Base-by-base conservation (phyloP, 1,140 invertebrate species). In the Temnothorax curvispinosus region DNA sequence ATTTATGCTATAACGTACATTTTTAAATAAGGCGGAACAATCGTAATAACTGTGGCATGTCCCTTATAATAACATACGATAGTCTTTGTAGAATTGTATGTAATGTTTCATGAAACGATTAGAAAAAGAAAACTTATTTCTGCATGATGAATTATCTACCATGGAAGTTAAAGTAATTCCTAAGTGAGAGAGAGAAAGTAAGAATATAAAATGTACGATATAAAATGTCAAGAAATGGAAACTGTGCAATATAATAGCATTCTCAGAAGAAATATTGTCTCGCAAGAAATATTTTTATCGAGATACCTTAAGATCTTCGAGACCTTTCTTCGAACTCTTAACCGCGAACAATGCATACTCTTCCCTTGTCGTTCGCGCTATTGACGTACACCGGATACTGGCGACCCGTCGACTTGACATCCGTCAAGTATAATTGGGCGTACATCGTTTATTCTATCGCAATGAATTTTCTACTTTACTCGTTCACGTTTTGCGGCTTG, bases 321-420 rank as follows among this genome's bases (percentile, higher is more conserved):
- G 11, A 21, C 32, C n/a, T 65, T 47, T 3, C 27, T 65, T 47
- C 15, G 32, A 11, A 65, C 21, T 35, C 58, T 56, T 47, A 58
- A 72, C 35, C 27, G 18, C 58, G 6, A 41, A 85, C 18, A 0
- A 89, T 91, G 90, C 85, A 82, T 0, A 91, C 21, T n/a, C 64
- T 88, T 54, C 32, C 90, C 38, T 44, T 91, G 9, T 88, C 86
- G 0, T 89, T 91, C 5, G 38, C 44, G 9, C 15, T 91, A 1
- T 74, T 89, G 13, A 89, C 85, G 0, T 88, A 15, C 27, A 35
- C 47, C 27, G 90, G 90, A 4, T 87, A 84, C 47, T 91, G 90
- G 90, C 84, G 75, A 15, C 90, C 90, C 2, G 18, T 38, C 13
- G 15, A 60, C 2, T 27, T 32, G 5, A 35, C 35, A 18, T 85